Evolutionary conservation across 2,888 invertebrate species (phyloP).

Genomic region (Troides helena): DNA sequence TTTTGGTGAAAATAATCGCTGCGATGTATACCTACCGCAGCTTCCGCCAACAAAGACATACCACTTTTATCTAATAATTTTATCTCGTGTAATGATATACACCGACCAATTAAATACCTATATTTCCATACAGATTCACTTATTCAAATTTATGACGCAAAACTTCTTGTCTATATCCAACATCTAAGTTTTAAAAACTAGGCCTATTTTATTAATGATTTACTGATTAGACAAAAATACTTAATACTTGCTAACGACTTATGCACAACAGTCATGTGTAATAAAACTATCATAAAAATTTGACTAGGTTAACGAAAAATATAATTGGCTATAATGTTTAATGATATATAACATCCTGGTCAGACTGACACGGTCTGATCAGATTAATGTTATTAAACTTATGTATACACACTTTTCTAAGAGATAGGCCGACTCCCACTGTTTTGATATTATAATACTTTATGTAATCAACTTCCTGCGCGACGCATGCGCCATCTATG

Average conservation of each 20-base stretch:
- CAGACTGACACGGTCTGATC: slow-evolving; percentile 8
- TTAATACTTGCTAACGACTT: slow-evolving; percentile 34
- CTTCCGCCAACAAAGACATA: too few relatives aligned
- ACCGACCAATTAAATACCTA: too few relatives aligned
- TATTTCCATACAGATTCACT: too few relatives aligned
- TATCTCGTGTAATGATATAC: too few relatives aligned
- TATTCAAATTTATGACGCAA: too few relatives aligned
- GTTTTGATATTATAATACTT: too few relatives aligned
- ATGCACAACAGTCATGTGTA: slow-evolving; percentile 44
- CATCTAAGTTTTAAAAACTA: slow-evolving; percentile 28
- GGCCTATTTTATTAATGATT: slow-evolving; percentile 43
- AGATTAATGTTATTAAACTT: slow-evolving; percentile 6
- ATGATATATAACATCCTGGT: background rate
- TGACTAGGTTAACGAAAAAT: slow-evolving; percentile 7
- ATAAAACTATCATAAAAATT: slow-evolving; percentile 48
- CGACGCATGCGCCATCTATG: too few relatives aligned
- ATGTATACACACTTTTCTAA: background rate
- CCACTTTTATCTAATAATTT: too few relatives aligned
- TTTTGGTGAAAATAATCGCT: too few relatives aligned
- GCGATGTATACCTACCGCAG: too few relatives aligned
- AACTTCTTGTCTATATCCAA: too few relatives aligned
- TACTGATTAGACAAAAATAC: slow-evolving; percentile 34
- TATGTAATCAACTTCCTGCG: too few relatives aligned
- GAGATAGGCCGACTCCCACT: slow-evolving; percentile 6
- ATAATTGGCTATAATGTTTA: slow-evolving; percentile 18